Base-by-base conservation (phyloP, 2,888 invertebrate species). In the Liodrosophila aerea region DNA sequence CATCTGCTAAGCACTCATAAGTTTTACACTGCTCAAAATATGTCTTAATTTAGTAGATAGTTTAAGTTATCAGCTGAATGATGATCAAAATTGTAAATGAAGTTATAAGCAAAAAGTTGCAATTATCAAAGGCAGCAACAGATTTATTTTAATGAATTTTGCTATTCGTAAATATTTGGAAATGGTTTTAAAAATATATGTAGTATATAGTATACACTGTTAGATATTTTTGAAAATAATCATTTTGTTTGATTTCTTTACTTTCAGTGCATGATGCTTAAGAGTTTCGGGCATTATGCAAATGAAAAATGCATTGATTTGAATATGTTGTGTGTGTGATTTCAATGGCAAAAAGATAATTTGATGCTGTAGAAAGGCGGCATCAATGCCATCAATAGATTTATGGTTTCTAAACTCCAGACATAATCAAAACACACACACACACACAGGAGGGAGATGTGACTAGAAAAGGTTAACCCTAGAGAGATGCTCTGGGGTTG, bases 321-420 rank as follows among this genome's bases (percentile, higher is more conserved):
- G 47, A 67, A 71, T 68, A 73, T 22, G 22, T 60, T 63, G 41
- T 68, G 53, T 60, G 44, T 74, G 59, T 53, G 50, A 59, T 82
- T 77, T 78, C 60, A 78, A 82, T 82, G 84, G 81, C 60, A 61
- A 67, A 60, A 50, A 81, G 85, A 84, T 83, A 84, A 84, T 84
- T 84, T 80, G 85, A 64, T 61, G 73, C 81, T 76, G 86, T 45
- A 74, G 86, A 82, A 82, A 85, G 82, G 75, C 68, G 72, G 52
- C 85, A 73, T 83, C 73, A 85, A 84, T 72, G 78, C 45, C 82
- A 77, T 77, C 77, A 85, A 85, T 85, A 80, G 87, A 87, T 87
- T 87, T 87, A 81, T 80, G 81, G 87, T 87, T 87, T 87, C 82
- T 77, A 84, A 85, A 85, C 82, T 86, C 64, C 43, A 64, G 68